These are phyloP conservation scores for Otocyon megalotis DNA, from an alignment of 2,113 vertebrate species.

Conservation along the genomic window DNA sequence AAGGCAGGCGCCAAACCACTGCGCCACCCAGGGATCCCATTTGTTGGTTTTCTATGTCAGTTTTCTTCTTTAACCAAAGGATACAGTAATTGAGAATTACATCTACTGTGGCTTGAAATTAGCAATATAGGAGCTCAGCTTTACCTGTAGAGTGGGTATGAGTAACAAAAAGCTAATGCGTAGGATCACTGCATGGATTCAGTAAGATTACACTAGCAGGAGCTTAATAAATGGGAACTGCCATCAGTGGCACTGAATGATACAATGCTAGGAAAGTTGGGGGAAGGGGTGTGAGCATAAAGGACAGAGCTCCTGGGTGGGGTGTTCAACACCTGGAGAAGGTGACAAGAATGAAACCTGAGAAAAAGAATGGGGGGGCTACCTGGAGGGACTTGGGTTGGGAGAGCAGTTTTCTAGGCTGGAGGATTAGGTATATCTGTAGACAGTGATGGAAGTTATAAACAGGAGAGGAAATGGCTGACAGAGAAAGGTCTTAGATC, in stretches of 20 bases:
- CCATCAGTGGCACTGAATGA: background rate
- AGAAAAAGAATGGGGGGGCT: background rate
- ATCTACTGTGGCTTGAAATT: background rate
- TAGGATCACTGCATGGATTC: background rate
- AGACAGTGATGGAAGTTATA: background rate
- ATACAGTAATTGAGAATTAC: conserved; percentile 39
- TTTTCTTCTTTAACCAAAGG: conserved; percentile 33
- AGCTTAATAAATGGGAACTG: background rate
- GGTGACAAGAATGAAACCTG: background rate
- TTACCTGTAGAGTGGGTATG: background rate
- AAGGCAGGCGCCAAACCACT: no score
- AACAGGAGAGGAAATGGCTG: background rate
- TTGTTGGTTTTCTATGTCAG: background rate
- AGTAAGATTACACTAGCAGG: background rate
- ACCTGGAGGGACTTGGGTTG: no score
- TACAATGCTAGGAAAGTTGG: background rate
- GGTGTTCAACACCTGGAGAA: background rate
- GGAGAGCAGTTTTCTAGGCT: background rate
- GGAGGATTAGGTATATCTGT: background rate
- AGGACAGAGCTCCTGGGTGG: background rate
- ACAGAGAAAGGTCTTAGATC: background rate
- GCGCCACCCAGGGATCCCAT: no score
- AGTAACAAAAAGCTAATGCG: background rate
- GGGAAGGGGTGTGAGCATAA: background rate
- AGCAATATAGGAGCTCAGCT: background rate